These are phyloP conservation scores for Willowsia nigromaculata DNA, from an alignment of 2,888 invertebrate genomes.

Conservation along the genomic window DNA sequence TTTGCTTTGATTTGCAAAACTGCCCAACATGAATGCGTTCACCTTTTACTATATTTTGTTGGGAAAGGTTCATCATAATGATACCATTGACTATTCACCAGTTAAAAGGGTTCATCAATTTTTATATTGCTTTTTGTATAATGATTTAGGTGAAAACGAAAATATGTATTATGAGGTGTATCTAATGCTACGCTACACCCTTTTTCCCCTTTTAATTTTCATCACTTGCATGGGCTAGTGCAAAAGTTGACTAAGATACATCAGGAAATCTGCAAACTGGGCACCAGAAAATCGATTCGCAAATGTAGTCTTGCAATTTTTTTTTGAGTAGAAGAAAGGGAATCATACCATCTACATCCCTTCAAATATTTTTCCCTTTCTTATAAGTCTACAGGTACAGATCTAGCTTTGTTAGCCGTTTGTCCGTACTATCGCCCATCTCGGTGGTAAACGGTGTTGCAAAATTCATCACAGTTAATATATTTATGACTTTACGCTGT, in stretches of 20 bases:
- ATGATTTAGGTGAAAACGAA: slow-evolving; percentile 63
- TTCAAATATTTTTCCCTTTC: not conserved
- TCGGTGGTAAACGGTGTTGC: not conserved
- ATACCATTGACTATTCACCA: not conserved
- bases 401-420: not conserved
- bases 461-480: not conserved
- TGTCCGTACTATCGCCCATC: slow-evolving; percentile 16
- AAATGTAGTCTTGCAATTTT: not conserved
- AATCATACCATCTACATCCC: not conserved
- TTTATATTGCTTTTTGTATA: not conserved
- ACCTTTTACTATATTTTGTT: not conserved
- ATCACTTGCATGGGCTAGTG: not conserved
- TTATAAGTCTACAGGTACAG: not conserved
- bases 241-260: not conserved
- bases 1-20: not conserved
- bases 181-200: slow-evolving; percentile 16
- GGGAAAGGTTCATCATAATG: slow-evolving; percentile 8
- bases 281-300: slow-evolving; percentile 24
- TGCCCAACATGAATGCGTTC: not conserved
- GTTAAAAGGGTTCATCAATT: not conserved
- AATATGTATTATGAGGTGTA: slow-evolving; percentile 10
- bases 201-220: slow-evolving; percentile 15
- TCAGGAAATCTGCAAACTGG: not conserved
- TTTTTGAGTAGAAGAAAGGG: not conserved
- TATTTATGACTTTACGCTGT: slow-evolving; percentile 34